Conservation (phyloP, 1,140 invertebrate genomes). For the Lysiphlebus fabarum region DNA sequence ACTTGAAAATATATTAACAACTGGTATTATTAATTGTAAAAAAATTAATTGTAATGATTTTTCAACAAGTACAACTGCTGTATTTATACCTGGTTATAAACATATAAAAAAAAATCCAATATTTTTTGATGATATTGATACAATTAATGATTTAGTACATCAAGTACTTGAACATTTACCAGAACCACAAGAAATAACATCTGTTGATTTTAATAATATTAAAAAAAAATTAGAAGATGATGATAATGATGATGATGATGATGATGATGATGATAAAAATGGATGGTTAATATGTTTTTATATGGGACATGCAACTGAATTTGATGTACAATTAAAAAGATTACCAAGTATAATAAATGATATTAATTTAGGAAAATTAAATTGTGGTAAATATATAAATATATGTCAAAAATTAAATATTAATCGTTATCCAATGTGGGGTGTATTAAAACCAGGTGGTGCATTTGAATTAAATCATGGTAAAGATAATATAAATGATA, state of each 20-base stretch:
- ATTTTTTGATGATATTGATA: conserved; percentile 33
- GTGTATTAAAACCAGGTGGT: conserved; percentile 67
- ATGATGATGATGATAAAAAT: conserved; percentile 39
- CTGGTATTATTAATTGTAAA: conserved; percentile 30
- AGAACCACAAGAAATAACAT: conserved; percentile 52
- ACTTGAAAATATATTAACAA: conserved; percentile 56
- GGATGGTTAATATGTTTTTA: conserved; percentile 69
- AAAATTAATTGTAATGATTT: conserved; percentile 28
- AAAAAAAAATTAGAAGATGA: conserved; percentile 42
- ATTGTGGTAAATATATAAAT: conserved; percentile 59
- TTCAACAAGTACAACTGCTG: conserved; percentile 25
- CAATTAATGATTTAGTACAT: conserved; percentile 57
- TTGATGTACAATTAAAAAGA: conserved; percentile 60
- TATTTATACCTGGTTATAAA: conserved; percentile 30
- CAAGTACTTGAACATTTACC: conserved; percentile 59
- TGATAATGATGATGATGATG: conserved; percentile 37
- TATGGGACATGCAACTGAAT: conserved; percentile 54
- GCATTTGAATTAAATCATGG: conserved; percentile 73
- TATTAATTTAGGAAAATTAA: conserved; percentile 62
- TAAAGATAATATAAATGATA: conserved; percentile 62
- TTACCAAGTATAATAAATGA: conserved; percentile 60
- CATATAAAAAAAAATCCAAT: conserved; percentile 28
- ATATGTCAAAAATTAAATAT: conserved; percentile 60
- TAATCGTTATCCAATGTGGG: conserved; percentile 67
- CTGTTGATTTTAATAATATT: conserved; percentile 55